Evolutionary conservation across 1,140 invertebrate species (phyloP).

Genomic region (Apis mellifera): DNA sequence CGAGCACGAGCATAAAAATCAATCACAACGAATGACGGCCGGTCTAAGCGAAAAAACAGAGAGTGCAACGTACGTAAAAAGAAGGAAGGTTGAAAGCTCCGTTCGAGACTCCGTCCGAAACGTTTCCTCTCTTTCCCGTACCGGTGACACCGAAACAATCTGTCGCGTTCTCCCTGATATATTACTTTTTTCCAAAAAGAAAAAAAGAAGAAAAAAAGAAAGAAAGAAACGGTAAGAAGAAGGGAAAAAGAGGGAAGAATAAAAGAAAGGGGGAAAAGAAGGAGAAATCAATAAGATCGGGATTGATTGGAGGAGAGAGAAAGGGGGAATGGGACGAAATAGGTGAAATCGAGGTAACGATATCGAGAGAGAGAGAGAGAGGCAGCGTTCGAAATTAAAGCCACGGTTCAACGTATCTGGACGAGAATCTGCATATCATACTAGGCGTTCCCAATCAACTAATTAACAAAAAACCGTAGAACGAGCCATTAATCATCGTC

Average conservation of each 20-base stretch:
- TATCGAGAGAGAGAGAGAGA: slow-evolving; percentile 25
- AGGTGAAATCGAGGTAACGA: slow-evolving; percentile 53
- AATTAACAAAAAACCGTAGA: slow-evolving; percentile 77
- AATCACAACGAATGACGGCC: slow-evolving; percentile 73
- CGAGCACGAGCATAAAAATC: slow-evolving; percentile 69
- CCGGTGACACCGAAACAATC: slow-evolving; percentile 19
- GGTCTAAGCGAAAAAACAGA: slow-evolving; percentile 57
- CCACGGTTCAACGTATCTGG: slow-evolving; percentile 63
- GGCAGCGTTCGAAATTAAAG: slow-evolving; percentile 62
- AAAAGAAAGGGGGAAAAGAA: slow-evolving; percentile 13
- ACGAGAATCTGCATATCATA: slow-evolving; percentile 77
- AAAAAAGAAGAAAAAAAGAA: not conserved
- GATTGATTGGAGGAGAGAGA: not conserved
- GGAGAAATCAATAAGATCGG: slow-evolving; percentile 34
- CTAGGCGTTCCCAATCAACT: slow-evolving; percentile 79
- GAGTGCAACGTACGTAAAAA: slow-evolving; percentile 41
- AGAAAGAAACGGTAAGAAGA: slow-evolving; percentile 5
- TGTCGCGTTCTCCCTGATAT: slow-evolving; percentile 1
- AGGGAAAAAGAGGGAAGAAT: not conserved
- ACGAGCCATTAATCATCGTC: slow-evolving; percentile 77
- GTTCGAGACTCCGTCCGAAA: slow-evolving; percentile 11
- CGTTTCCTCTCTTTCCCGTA: slow-evolving; percentile 19
- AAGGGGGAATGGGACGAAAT: slow-evolving; percentile 36
- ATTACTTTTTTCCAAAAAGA: slow-evolving; percentile 16
- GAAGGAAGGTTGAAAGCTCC: slow-evolving; percentile 25